Percentiles rank a stretch among this genome's conserved stretches.
Evolutionary conservation across 2,113 vertebrate species (phyloP).

Genomic region (Pituophis catenifer): DNA sequence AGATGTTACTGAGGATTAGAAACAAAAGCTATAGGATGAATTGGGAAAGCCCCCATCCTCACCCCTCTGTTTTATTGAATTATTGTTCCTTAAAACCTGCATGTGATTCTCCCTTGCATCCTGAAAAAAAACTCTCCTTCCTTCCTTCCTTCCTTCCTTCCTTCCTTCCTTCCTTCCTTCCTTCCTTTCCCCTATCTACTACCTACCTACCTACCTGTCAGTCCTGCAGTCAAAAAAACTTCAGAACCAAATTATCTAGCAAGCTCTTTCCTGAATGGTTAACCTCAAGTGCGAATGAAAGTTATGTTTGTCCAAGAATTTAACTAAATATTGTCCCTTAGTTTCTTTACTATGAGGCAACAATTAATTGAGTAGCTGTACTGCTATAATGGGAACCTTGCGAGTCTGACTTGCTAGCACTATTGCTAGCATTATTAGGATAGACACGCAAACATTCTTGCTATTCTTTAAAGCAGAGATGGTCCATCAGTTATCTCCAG

Average conservation of each 20-base stretch:
- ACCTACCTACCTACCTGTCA: neutral
- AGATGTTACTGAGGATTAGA: neutral
- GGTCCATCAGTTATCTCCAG: neutral
- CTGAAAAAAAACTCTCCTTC: neutral
- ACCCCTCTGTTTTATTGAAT: neutral
- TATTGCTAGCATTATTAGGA: neutral
- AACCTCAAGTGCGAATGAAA: neutral
- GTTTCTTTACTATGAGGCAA: neutral
- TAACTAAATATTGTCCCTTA: neutral
- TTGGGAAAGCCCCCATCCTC: neutral
- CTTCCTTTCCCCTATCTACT: neutral
- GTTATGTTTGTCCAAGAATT: neutral
- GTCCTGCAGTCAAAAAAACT: neutral
- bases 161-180: too few species aligned
- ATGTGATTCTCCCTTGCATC: neutral
- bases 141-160: neutral
- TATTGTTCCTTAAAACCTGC: neutral
- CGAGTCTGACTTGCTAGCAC: neutral
- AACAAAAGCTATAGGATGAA: neutral
- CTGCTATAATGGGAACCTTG: neutral
- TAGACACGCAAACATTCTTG: neutral
- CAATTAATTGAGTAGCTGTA: neutral
- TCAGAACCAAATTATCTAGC: neutral
- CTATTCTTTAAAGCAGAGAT: neutral
- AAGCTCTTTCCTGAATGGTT: neutral